Evolutionary conservation across 2,888 invertebrate genomes (phyloP).

Genomic region (Hyalella azteca): DNA sequence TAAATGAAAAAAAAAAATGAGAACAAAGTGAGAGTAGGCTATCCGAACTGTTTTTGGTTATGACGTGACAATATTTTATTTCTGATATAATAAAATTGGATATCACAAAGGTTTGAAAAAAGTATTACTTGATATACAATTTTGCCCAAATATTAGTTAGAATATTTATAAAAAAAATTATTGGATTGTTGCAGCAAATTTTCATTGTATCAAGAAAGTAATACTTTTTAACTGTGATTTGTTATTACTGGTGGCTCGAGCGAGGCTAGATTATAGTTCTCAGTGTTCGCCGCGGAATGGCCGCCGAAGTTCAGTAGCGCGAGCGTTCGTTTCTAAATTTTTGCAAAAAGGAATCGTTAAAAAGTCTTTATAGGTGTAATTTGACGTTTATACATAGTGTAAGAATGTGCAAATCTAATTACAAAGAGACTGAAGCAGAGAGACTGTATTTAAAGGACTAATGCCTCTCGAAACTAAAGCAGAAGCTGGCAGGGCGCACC

Average conservation of each 20-base stretch:
- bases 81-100: not conserved
- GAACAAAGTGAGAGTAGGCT: not conserved
- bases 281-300: constrained; percentile 37
- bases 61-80: not conserved
- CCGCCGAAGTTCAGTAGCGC: not conserved
- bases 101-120: not conserved
- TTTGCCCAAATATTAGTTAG: not conserved
- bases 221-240: constrained; percentile 18
- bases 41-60: not conserved
- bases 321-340: constrained; percentile 14
- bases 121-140: not conserved
- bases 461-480: not conserved
- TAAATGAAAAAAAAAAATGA: not conserved
- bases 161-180: not conserved
- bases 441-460: not conserved
- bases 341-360: constrained; percentile 21
- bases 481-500: constrained; percentile 24
- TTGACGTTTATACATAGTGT: not conserved
- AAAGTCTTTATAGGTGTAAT: not conserved
- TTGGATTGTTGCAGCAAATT: not conserved
- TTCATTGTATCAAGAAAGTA: not conserved
- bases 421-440: not conserved
- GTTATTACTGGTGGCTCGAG: constrained; percentile 25
- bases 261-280: constrained; percentile 34
- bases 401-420: not conserved